Evolutionary conservation across 1,140 invertebrate genomes (phyloP).

Genomic region (Bombus superbus): DNA sequence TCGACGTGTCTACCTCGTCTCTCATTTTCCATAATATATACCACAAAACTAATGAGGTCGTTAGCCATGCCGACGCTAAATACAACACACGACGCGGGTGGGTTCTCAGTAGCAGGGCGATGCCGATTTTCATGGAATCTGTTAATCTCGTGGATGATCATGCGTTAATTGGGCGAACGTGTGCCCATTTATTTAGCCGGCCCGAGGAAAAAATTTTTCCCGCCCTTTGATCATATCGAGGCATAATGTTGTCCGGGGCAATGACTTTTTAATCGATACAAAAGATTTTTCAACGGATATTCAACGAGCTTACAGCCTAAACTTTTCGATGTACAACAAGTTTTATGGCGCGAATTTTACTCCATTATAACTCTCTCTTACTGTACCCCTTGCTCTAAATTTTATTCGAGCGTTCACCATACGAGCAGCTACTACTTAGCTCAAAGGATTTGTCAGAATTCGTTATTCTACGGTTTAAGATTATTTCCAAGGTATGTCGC

Average conservation of each 20-base stretch:
- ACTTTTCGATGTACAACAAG: no score
- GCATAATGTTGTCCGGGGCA: background rate
- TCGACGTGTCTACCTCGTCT: background rate
- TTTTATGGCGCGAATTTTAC: no score
- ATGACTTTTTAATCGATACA: background rate
- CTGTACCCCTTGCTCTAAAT: no score
- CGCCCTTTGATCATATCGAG: background rate
- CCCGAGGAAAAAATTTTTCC: background rate
- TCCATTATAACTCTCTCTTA: no score
- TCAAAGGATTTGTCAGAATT: no score
- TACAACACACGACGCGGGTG: background rate
- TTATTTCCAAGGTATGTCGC: no score
- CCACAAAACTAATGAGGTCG: conserved; percentile 52
- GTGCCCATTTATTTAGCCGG: background rate
- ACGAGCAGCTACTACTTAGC: no score
- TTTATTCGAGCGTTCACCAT: no score
- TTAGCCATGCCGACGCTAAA: conserved; percentile 31
- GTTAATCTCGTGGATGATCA: conserved; percentile 37
- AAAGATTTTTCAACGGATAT: no score
- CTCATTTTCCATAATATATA: background rate
- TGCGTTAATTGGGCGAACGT: conserved; percentile 27
- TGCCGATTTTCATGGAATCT: conserved; percentile 7
- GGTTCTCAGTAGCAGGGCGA: background rate
- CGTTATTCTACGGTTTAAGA: no score
- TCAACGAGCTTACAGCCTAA: no score